phyloP scores from a whole-genome alignment of 2,797 vertebrate genomes.

The Sebastes aleutianus region DNA sequence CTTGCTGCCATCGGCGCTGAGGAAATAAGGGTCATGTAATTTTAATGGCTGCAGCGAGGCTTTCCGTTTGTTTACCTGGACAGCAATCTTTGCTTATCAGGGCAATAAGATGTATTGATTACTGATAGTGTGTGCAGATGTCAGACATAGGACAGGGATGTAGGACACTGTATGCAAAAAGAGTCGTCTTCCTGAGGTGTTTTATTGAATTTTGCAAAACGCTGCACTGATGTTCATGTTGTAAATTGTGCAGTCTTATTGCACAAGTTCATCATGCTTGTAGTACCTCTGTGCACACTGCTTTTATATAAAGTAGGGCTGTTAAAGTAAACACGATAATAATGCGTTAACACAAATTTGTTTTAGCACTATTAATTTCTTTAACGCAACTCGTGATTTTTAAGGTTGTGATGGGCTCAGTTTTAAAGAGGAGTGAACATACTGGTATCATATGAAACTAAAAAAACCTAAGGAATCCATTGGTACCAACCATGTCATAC shows the following conservation, averaged over 20 bases:
- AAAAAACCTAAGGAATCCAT: too few species aligned
- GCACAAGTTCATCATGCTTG: not conserved
- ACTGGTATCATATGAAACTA: too few species aligned
- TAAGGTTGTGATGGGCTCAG: too few species aligned
- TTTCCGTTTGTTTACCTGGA: slow-evolving; percentile 47
- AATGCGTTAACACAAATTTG: too few species aligned
- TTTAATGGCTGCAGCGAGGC: not conserved
- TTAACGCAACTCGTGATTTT: too few species aligned
- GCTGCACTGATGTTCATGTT: not conserved
- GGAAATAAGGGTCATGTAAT: slow-evolving; percentile 2
- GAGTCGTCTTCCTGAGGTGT: not conserved
- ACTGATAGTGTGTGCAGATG: slow-evolving; percentile 30
- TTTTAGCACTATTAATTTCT: too few species aligned
- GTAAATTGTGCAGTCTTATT: not conserved
- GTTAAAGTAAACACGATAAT: too few species aligned
- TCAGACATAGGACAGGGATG: slow-evolving; percentile 6
- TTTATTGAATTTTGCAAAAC: slow-evolving; percentile 4
- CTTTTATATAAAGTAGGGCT: not conserved
- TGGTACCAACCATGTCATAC: too few species aligned
- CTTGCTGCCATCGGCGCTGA: not conserved
- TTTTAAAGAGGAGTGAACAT: too few species aligned
- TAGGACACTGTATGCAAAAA: not conserved
- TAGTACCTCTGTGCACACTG: not conserved
- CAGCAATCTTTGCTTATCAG: slow-evolving; percentile 39
- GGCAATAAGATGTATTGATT: slow-evolving; percentile 54